These are phyloP conservation scores for human DNA, from an alignment of 2,113 vertebrate species.

Conservation along the genomic window DNA sequence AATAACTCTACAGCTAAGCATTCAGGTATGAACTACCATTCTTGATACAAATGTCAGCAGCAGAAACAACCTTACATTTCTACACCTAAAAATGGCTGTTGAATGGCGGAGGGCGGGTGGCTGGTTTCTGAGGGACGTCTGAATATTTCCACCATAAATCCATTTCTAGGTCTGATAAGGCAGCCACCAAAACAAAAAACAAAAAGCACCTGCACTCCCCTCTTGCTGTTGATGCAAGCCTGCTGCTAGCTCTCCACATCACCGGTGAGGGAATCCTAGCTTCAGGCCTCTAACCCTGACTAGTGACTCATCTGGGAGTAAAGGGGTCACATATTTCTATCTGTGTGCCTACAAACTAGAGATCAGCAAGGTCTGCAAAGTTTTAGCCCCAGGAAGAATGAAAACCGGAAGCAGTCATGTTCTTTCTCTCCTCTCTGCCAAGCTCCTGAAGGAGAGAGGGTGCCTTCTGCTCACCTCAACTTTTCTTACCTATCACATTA, in stretches of 20 bases:
- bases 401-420: background rate
- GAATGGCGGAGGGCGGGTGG: background rate
- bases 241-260: background rate
- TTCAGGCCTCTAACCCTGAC: background rate
- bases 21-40: background rate
- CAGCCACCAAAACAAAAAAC: background rate
- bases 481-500: background rate
- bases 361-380: background rate
- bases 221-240: background rate
- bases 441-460: background rate
- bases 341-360: background rate
- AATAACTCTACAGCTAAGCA: background rate
- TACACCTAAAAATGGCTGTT: background rate
- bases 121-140: background rate
- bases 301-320: background rate
- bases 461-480: background rate
- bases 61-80: background rate
- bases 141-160: background rate
- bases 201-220: background rate
- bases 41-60: background rate
- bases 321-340: background rate
- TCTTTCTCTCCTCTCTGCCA: background rate
- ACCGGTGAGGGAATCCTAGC: background rate
- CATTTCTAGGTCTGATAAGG: background rate
- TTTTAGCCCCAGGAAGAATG: background rate